Evolutionary conservation across 2,888 invertebrate species (phyloP), one percentile per base, ranked within the genome.

Genomic region (Tiliacea citrago): DNA sequence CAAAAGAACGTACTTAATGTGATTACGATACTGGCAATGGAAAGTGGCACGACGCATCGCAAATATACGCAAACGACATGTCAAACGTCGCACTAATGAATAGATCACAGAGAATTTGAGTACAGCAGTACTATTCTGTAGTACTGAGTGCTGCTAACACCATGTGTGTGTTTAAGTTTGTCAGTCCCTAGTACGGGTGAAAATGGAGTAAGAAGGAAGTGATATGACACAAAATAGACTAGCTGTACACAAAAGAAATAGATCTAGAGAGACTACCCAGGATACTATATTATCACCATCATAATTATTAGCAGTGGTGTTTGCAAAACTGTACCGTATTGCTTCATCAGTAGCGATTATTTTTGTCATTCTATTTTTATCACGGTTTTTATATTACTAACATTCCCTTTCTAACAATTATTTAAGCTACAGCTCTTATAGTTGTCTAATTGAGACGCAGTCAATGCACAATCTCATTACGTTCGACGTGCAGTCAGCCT

Each of bases 41-140:
- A 83, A 71, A 81, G 74, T 65, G 45, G 51, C 67, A 66, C 45
- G 35, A 51, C 58, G 49, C 68, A 42, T 62, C 16, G 47, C 29
- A 63, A 68, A 47, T 60, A 49, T 49, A 71, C 39, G 47, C 42
- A 21, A 35, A 68, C 35, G 58, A 13, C 65, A 58, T 65, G 58
- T 79, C 76, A 79, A 79, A 79, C 53, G 53, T 57, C 60, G 2
- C 58, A 51, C 77, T 77, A 85, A 83, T 81, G 67, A 81, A 83
- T 74, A 61, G 65, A 75, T 69, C 68, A 74, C 66, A 77, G 51
- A 53, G 42, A 24, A 51, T 39, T 35, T 49, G 13, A 55, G 51
- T 51, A 39, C 51, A 42, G 24, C 6, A 35, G 42, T 57, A 10
- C 42, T 57, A 21, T 71, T 77, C 24, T 45, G 49, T 63, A 57